phyloP scores from a whole-genome alignment of 35 echinoderm and acorn worm species.

The Chiridota heheva region DNA sequence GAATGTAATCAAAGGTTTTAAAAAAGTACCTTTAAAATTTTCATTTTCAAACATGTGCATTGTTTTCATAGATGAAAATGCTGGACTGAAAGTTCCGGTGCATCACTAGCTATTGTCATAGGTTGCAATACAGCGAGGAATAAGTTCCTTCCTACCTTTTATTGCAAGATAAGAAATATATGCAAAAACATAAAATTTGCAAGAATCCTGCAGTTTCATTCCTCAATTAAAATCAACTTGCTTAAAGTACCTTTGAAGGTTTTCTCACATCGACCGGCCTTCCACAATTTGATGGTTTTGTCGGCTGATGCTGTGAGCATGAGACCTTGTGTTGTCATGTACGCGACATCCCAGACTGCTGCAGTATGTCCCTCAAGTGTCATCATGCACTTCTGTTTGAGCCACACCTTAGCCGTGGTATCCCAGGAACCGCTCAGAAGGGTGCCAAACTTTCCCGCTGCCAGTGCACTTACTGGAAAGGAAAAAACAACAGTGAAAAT shows the following conservation, averaged over 20 bases:
- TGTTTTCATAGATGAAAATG: too few relatives aligned
- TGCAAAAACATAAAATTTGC: background rate
- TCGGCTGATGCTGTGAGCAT: slow-evolving; percentile 97
- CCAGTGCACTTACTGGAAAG: slow-evolving; percentile 74
- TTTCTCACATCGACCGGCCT: slow-evolving; percentile 82
- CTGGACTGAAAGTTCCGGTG: too few relatives aligned
- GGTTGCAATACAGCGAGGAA: too few relatives aligned
- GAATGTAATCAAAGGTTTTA: too few relatives aligned
- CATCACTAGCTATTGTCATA: too few relatives aligned
- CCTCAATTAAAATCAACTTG: background rate
- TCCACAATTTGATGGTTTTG: slow-evolving; percentile 93
- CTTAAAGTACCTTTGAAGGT: slow-evolving; percentile 90
- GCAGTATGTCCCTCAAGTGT: slow-evolving; percentile 77
- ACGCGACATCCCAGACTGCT: slow-evolving; percentile 93
- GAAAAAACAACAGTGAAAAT: slow-evolving; percentile 15
- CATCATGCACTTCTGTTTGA: slow-evolving; percentile 81
- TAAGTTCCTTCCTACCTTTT: too few relatives aligned
- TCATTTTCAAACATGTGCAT: too few relatives aligned
- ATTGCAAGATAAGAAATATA: background rate
- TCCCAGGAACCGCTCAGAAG: slow-evolving; percentile 98
- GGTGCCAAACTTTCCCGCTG: slow-evolving; percentile 97
- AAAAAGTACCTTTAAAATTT: too few relatives aligned
- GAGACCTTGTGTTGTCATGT: slow-evolving; percentile 84
- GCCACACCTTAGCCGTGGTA: slow-evolving; percentile 71
- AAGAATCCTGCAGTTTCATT: background rate